Conservation (phyloP, 2,888 invertebrate species). For the Neoitamus cyanurus region DNA sequence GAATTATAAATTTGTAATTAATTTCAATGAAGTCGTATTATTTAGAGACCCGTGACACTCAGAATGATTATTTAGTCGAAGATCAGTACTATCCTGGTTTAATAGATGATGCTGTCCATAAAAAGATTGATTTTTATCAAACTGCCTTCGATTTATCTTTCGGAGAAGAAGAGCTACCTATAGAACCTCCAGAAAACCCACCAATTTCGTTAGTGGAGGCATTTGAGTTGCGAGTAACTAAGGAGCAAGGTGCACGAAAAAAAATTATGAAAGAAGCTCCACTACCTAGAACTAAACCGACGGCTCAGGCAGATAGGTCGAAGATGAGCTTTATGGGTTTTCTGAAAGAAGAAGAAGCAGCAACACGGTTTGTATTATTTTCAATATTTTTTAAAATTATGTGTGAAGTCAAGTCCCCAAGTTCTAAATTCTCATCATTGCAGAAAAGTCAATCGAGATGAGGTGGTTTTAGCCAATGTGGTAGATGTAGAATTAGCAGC, state of each 20-base stretch:
- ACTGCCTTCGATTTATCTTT: conserved; percentile 41
- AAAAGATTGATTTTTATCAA: conserved; percentile 48
- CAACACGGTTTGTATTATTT: too few species aligned
- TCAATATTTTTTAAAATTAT: too few species aligned
- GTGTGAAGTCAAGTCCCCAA: too few species aligned
- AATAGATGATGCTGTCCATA: conserved; percentile 50
- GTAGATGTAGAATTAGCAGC: conserved; percentile 46
- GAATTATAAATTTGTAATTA: not conserved
- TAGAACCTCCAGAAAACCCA: not conserved
- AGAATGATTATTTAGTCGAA: not conserved
- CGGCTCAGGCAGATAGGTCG: not conserved
- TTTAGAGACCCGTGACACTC: not conserved
- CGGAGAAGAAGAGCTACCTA: not conserved
- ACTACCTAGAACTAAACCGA: not conserved
- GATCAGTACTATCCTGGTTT: conserved; percentile 50
- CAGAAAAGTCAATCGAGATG: conserved; percentile 38
- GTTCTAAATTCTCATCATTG: not conserved
- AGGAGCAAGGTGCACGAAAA: conserved; percentile 34
- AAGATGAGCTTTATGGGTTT: not conserved
- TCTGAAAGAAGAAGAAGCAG: too few species aligned
- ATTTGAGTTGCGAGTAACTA: conserved; percentile 44
- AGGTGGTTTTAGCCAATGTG: conserved; percentile 45
- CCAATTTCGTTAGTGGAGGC: conserved; percentile 48
- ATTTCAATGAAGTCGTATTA: not conserved
- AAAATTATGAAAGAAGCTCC: conserved; percentile 24